phyloP scores from a whole-genome alignment of 2,797 vertebrate genomes.

The Telmatherina bonti region DNA sequence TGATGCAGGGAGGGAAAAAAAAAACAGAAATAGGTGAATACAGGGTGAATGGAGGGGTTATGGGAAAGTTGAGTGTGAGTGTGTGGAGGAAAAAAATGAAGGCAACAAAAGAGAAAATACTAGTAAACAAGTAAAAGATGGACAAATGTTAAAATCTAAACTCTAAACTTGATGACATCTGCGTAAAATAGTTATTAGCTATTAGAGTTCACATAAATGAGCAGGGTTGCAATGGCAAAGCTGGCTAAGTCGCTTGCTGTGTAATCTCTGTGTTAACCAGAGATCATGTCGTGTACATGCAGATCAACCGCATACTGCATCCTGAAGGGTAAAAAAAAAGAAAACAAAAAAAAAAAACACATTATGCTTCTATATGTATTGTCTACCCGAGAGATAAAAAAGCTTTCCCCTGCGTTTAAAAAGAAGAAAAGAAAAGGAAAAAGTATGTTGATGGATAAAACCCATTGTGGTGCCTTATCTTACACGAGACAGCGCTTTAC shows the following conservation, averaged over 20 bases:
- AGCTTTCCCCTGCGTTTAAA: conserved; percentile 26
- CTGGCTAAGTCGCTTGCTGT: conserved; percentile 61
- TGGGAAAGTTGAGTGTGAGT: conserved; percentile 20
- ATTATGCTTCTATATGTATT: not conserved
- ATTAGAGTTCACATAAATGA: conserved; percentile 67
- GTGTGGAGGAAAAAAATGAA: conserved; percentile 11
- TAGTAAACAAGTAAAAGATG: conserved; percentile 19
- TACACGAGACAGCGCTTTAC: conserved; percentile 32
- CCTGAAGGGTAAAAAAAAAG: not conserved
- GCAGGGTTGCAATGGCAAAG: conserved; percentile 55
- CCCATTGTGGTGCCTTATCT: conserved; percentile 55
- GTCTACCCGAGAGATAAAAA: conserved; percentile 4
- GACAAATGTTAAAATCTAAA: conserved; percentile 34
- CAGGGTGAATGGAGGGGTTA: conserved; percentile 45
- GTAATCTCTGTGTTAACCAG: conserved; percentile 71
- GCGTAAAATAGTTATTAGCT: conserved; percentile 57
- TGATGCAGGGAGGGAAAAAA: conserved; percentile 30
- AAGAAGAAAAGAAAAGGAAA: not conserved
- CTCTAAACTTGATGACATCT: conserved; percentile 32
- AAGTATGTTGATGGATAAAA: conserved; percentile 36
- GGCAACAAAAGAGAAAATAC: conserved; percentile 36
- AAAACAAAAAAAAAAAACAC: not conserved
- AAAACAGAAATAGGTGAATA: conserved; percentile 36
- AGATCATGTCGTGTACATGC: conserved; percentile 60
- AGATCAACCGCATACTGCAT: conserved; percentile 41